These are phyloP conservation scores for Drosophila murphyi DNA, from an alignment of 1,140 invertebrate species.

Conservation along the genomic window DNA sequence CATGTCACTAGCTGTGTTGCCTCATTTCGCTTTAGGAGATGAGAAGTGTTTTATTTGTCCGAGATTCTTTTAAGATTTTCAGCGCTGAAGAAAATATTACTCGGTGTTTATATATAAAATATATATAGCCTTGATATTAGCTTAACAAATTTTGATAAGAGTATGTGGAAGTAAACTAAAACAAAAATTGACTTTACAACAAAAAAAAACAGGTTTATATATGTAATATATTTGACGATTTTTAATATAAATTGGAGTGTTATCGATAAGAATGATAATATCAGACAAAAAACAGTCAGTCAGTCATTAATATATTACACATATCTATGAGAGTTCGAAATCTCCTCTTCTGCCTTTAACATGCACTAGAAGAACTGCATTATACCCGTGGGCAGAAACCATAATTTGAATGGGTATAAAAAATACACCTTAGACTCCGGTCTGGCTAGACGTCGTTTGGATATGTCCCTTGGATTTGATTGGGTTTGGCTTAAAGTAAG, in stretches of 20 bases:
- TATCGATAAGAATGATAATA: too few species aligned
- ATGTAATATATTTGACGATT: too few species aligned
- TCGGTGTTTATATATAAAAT: background rate
- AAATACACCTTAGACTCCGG: background rate
- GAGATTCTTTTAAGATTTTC: background rate
- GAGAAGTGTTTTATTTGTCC: background rate
- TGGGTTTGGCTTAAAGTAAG: conserved; percentile 59
- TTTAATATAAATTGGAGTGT: too few species aligned
- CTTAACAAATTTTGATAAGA: background rate
- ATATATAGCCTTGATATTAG: background rate
- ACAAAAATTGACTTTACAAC: background rate
- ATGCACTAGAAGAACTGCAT: background rate
- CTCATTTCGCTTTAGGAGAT: background rate
- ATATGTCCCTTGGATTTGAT: conserved; percentile 29
- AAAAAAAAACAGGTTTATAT: background rate
- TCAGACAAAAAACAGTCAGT: too few species aligned
- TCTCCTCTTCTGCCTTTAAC: background rate
- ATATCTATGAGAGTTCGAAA: too few species aligned
- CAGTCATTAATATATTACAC: too few species aligned
- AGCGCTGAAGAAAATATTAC: background rate
- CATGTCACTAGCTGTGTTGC: background rate
- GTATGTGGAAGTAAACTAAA: background rate
- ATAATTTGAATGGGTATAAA: background rate
- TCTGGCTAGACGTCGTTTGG: conserved; percentile 14
- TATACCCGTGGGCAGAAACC: background rate